Conservation (phyloP, 35 echinoderm and acorn worm species). For the Nesometra sesokonis region DNA sequence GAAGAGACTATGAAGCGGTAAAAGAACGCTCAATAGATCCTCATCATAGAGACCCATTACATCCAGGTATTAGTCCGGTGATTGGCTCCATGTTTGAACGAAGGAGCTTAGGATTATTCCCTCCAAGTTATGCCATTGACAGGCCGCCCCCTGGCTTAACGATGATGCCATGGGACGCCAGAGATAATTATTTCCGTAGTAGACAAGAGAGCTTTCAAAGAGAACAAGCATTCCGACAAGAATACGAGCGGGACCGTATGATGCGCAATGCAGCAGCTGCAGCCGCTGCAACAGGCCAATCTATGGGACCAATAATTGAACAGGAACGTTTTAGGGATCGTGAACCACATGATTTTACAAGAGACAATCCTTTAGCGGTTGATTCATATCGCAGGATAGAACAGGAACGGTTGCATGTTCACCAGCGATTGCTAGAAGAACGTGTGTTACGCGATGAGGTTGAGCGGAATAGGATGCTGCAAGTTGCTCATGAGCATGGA, state of each 20-base stretch:
- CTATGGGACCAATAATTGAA: constrained; percentile 2
- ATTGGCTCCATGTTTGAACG: neutral
- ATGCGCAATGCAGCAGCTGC: neutral
- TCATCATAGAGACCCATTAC: neutral
- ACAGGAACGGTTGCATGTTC: neutral
- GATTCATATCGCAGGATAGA: neutral
- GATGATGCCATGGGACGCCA: neutral
- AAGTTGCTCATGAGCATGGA: neutral
- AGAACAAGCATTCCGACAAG: neutral
- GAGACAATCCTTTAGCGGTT: neutral
- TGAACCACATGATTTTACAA: constrained; percentile 12
- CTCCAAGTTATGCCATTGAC: neutral
- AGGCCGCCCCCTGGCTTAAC: neutral
- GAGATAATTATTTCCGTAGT: neutral
- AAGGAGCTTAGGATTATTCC: neutral
- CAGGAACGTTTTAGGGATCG: neutral
- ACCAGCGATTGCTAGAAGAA: neutral
- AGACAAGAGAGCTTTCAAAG: neutral
- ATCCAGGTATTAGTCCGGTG: neutral
- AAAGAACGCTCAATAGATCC: neutral
- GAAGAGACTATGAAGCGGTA: neutral
- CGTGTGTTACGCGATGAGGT: neutral
- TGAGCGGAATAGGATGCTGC: constrained; percentile 5
- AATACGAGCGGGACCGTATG: constrained; percentile 13
- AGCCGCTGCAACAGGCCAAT: neutral